These are phyloP conservation scores for Rhinopomastus cyanomelas DNA, from an alignment of 2,113 vertebrate genomes.

Conservation along the genomic window DNA sequence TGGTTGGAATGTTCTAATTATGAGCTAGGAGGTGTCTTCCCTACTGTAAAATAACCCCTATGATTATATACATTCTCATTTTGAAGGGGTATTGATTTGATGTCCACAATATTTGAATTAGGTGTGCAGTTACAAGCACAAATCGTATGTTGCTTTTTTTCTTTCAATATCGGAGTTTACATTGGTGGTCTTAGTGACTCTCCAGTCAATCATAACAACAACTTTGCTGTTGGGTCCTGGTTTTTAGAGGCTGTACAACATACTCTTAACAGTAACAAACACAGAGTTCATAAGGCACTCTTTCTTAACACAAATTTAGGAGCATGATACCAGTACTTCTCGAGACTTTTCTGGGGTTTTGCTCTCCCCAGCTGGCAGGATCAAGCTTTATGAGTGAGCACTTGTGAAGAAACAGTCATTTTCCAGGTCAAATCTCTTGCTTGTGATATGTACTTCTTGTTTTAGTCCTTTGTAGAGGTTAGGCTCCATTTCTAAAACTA, in stretches of 20 bases:
- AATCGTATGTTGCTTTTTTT: neutral
- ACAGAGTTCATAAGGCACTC: neutral
- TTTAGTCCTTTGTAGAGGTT: neutral
- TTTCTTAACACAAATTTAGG: neutral
- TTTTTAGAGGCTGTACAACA: neutral
- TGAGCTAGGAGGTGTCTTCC: neutral
- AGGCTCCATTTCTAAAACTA: rapidly evolving
- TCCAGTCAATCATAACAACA: neutral
- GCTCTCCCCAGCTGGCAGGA: neutral
- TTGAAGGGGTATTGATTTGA: neutral
- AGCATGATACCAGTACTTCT: neutral
- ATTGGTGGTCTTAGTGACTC: neutral
- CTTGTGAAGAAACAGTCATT: neutral
- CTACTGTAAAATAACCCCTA: neutral
- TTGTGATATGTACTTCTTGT: neutral
- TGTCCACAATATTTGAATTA: neutral
- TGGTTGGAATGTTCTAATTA: neutral
- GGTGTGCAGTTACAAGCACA: neutral
- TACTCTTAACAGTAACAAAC: neutral
- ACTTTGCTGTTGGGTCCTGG: neutral
- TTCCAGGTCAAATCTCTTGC: neutral
- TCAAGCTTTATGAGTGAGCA: neutral
- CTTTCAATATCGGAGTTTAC: neutral
- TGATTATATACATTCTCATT: neutral
- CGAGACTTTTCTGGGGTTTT: neutral